These are phyloP conservation scores for Athene noctua DNA, from an alignment of 2,113 vertebrate species.

Conservation along the genomic window DNA sequence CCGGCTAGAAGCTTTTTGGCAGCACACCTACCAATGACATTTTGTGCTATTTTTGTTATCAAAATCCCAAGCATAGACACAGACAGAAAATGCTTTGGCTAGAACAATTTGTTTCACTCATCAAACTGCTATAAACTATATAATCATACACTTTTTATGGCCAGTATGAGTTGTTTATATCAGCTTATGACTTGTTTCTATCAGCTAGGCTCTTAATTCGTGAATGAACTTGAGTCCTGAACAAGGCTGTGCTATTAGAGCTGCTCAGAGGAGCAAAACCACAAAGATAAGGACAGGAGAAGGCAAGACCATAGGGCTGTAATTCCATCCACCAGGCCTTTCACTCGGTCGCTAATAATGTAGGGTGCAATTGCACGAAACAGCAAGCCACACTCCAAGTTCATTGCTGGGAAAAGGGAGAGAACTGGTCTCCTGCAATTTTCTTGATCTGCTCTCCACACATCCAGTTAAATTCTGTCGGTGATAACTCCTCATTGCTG, in stretches of 20 bases:
- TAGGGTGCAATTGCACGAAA: neutral
- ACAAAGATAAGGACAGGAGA: neutral
- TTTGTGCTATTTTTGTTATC: slow-evolving; percentile 34
- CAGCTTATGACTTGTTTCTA: neutral
- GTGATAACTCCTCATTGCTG: neutral
- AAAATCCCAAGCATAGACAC: neutral
- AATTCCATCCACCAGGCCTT: neutral
- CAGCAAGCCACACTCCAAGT: neutral
- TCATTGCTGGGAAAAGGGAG: neutral
- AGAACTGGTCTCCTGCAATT: neutral
- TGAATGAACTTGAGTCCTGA: neutral
- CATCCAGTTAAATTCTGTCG: neutral
- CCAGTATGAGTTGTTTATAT: neutral
- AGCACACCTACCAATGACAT: neutral
- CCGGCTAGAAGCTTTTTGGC: slow-evolving; percentile 8
- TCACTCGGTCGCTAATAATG: neutral
- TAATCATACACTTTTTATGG: neutral
- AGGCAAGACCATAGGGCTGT: neutral
- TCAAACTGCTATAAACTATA: neutral
- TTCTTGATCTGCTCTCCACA: neutral
- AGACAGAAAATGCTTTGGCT: slow-evolving; percentile 3
- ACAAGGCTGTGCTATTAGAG: neutral
- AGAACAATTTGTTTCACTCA: slow-evolving; percentile 27
- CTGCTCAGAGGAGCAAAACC: neutral
- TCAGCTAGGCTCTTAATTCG: neutral